Base-by-base conservation (phyloP, 2,113 vertebrate species). In the Labeo rohita region DNA sequence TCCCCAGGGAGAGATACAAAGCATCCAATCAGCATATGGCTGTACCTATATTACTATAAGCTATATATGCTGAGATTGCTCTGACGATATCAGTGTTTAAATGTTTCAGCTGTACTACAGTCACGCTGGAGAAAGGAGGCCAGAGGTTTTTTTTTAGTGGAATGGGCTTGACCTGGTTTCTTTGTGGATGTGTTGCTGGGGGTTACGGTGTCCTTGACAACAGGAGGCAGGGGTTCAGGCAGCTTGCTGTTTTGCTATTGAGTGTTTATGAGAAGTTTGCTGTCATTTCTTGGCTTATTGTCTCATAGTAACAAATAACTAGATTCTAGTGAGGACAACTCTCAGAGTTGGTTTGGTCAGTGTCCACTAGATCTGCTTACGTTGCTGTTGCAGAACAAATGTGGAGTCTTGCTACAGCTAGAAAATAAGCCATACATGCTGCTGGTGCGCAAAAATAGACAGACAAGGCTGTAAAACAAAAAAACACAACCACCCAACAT, bases 181-280 rank as follows among this genome's bases (percentile, higher is more conserved):
- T 85, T 82, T 87, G 84, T 88, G 76, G 78, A 91, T 90, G 90
- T 45, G 88, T 92, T 90, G 90, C 90, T 75, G 89, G 61, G 90
- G 91, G 88, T 80, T 39, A 90, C 76, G 11, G 86, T 84, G 82
- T 61, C 89, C 84, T 83, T 88, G 84, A 87, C 80, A 84, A 85
- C 86, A 81, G 59, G 77, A 79, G 87, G 59, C 2, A 9, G 52
- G 47, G 47, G 54, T 84, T 66, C 16, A 6, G 11, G 39, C 39
- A 45, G 43, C 21, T n/a, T 72, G 39, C 39, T 72, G 16, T 21
- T 0, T 21, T 21, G 68, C 8, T 72, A 5, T 34, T 72, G 39
- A 72, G 36, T 45, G 36, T 45, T 21, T 43, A 6, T 72, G 18
- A 45, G 16, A 72, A 45, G 68, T 10, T 23, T 61, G 3, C 8